Base-by-base conservation (phyloP, 2,113 vertebrate species). In the Clarias batrachus region DNA sequence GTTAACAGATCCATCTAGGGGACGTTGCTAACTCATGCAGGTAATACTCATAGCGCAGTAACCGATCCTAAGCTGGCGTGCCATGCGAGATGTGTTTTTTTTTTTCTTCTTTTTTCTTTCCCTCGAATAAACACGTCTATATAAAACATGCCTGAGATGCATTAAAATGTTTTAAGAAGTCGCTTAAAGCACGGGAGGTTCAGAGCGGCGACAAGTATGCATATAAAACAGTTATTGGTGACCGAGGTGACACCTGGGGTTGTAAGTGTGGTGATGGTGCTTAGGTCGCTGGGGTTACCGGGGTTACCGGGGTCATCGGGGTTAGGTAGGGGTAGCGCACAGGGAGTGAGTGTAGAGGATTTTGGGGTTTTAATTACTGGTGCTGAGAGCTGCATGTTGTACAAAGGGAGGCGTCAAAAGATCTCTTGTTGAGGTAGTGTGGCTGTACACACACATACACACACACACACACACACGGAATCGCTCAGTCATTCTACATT, bases 91-190 rank as follows among this genome's bases (percentile, higher is more conserved):
- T 73, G 82, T 3, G 33, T 3, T 37, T 65, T 87, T 56, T 33
- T 65, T 65, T 41, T 41, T 33, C 30, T 33, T 33, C 30, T 33
- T 41, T 41, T 6, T 41, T 41, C 41, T 41, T 41, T 48, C 7
- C 48, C 71, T 48, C 89, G 81, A 89, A 89, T 89, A 83, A 86
- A 85, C 66, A 23, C 79, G 73, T 85, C 78, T 48, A 48, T 48
- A 86, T 87, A 86, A 89, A 89, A 89, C 37, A 63, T 93, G 92
- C 92, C 48, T 21, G 21, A 56, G 10, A n/a, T 41, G 1, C 11
- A 7, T 2, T 88, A 90, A 91, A 91, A 87, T 91, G 90, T 91
- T 92, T 93, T 90, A 92, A 93, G 90, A 91, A 82, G 89, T 90
- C 85, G 74, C 90, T 85, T 88, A 89, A 41, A 81, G 70, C 62